phyloP scores from a whole-genome alignment of 2,797 vertebrate genomes.

The Vipera ursinii region DNA sequence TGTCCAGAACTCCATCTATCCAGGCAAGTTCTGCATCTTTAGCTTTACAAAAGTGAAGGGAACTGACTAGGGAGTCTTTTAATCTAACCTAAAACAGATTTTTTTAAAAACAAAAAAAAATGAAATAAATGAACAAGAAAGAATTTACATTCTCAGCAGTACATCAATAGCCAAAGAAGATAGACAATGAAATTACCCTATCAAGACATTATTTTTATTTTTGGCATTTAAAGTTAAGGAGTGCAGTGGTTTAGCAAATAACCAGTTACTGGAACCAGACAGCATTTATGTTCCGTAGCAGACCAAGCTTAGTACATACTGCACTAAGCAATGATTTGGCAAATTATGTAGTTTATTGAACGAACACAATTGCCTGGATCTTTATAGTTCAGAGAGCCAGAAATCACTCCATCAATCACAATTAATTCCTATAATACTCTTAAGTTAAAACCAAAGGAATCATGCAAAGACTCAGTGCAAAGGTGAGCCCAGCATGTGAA shows the following conservation, averaged over 20 bases:
- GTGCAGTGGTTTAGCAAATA: neutral
- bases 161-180: neutral
- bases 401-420: neutral
- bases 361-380: neutral
- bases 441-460: neutral
- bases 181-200: neutral
- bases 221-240: neutral
- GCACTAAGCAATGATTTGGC: neutral
- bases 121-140: neutral
- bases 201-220: neutral
- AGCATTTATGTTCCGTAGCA: neutral
- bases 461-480: neutral
- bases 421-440: neutral
- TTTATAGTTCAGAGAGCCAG: neutral
- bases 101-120: neutral
- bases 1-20: conserved; percentile 97
- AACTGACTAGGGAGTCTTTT: conserved; percentile 98
- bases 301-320: neutral
- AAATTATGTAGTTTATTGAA: neutral
- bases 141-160: neutral
- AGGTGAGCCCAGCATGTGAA: no score
- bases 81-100: conserved; percentile 83
- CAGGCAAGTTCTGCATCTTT: conserved; percentile 96
- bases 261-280: neutral
- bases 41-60: conserved; percentile 97